Evolutionary conservation across 2,888 invertebrate genomes (phyloP).

Genomic region (Troilus luridus): DNA sequence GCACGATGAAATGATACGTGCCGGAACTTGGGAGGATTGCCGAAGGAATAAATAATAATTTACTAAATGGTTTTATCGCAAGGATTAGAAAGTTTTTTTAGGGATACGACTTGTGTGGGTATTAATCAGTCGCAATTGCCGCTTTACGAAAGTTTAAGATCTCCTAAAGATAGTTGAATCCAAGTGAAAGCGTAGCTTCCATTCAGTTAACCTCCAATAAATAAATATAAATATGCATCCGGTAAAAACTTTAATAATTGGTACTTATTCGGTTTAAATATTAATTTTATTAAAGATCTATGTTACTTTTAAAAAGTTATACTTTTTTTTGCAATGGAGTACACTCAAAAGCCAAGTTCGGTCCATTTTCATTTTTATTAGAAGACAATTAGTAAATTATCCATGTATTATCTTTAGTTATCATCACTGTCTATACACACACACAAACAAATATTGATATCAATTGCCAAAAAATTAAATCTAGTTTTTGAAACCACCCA

Average conservation of each 20-base stretch:
- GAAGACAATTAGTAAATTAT: no score
- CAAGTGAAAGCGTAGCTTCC: neutral
- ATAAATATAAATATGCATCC: neutral
- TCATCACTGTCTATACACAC: no score
- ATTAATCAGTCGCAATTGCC: constrained; percentile 21
- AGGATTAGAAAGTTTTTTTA: constrained; percentile 13
- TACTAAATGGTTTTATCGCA: neutral
- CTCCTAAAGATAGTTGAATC: neutral
- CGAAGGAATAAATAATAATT: constrained; percentile 3
- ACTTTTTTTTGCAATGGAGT: no score
- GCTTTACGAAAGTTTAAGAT: constrained; percentile 28
- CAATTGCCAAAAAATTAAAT: no score
- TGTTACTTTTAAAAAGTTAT: no score
- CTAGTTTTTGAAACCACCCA: no score
- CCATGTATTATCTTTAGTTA: no score
- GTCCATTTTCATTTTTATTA: no score
- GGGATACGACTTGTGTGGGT: neutral
- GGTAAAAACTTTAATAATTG: neutral
- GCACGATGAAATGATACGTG: neutral
- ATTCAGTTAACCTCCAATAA: neutral
- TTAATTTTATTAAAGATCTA: neutral
- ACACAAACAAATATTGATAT: no score
- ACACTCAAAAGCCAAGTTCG: no score
- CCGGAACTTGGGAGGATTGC: neutral
- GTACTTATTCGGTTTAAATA: neutral